Conservation (phyloP, 2,888 invertebrate species). For the Agrilus biguttatus region DNA sequence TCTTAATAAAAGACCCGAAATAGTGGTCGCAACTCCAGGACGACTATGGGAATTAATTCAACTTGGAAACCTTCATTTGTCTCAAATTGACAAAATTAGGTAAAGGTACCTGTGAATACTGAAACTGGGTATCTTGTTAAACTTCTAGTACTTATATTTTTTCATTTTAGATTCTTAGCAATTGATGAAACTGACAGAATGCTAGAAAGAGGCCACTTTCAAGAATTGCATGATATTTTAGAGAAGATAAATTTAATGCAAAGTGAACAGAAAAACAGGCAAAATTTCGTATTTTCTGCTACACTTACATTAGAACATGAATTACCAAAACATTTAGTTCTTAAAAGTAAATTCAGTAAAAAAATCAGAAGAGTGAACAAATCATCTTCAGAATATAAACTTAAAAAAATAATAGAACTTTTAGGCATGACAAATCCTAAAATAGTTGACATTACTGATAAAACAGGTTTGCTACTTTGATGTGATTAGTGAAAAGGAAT, state of each 20-base stretch:
- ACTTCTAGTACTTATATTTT: constrained; percentile 1
- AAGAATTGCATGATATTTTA: constrained; percentile 71
- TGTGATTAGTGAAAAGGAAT: not conserved
- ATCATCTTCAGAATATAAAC: constrained; percentile 59
- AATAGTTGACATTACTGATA: constrained; percentile 79
- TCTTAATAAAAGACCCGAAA: constrained; percentile 69
- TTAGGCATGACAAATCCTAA: constrained; percentile 82
- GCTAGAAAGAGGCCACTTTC: constrained; percentile 92
- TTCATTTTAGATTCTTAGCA: constrained; percentile 58
- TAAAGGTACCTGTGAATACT: constrained; percentile 27
- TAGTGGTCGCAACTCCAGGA: constrained; percentile 95
- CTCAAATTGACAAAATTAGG: constrained; percentile 55
- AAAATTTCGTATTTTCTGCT: constrained; percentile 96
- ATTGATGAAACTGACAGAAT: constrained; percentile 98
- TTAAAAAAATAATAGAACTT: constrained; percentile 60
- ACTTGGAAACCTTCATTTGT: constrained; percentile 62
- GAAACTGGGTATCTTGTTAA: not conserved
- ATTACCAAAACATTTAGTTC: constrained; percentile 56
- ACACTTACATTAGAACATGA: constrained; percentile 88
- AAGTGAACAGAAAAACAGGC: constrained; percentile 44
- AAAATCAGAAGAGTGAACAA: constrained; percentile 43
- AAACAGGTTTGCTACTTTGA: constrained; percentile 38
- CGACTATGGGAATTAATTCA: constrained; percentile 87
- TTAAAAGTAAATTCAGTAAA: constrained; percentile 35
- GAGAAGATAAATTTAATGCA: constrained; percentile 64